Base-by-base conservation (phyloP, 2,888 invertebrate species). In the Tetranychus piercei region DNA sequence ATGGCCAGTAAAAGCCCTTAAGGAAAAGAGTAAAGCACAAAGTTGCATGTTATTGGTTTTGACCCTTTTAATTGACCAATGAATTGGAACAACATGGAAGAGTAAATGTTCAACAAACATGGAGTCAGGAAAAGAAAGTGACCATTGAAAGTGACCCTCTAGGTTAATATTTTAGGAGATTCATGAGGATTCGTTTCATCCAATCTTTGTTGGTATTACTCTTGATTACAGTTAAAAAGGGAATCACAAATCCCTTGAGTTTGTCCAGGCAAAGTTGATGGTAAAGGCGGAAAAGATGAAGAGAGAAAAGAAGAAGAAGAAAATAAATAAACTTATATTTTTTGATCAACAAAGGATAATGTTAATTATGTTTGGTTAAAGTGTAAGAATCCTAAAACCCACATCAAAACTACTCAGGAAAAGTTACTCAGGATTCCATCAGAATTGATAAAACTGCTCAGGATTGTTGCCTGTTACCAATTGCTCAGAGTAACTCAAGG, bases 161-260 rank as follows among this genome's bases (percentile, higher is more conserved):
- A 55, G 55, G 55, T 55, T 55, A 55, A 55, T 55, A 55, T 55
- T 55, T 55, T 67, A 69, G n/a, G 11, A 22, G 69, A 20, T 69
- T 69, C 20, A 69, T 11, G 5, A 7, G 34, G 22, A 20, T 6
- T 69, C 69, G 22, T 69, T 22, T 55, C 55, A 55, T 15, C 55
- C 15, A 55, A 55, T 55, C 55, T 55, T 55, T 55, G 55, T 55
- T 55, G 15, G 55, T 55, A 55, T 55, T 55, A 55, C 55, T 55
- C 55, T 55, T 55, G 55, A 55, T 55, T 55, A 55, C 9, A 55
- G 55, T 55, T 55, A 55, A 55, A 55, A 55, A 55, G 55, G 55
- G 11, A 55, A 55, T 55, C 11, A 55, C 9, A 15, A 55, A 15
- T 55, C 55, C 55, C 55, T 7, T 55, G 55, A 55, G 55, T 55